Conservation (phyloP, 2,888 invertebrate genomes). For the Cerceris rybyensis region DNA sequence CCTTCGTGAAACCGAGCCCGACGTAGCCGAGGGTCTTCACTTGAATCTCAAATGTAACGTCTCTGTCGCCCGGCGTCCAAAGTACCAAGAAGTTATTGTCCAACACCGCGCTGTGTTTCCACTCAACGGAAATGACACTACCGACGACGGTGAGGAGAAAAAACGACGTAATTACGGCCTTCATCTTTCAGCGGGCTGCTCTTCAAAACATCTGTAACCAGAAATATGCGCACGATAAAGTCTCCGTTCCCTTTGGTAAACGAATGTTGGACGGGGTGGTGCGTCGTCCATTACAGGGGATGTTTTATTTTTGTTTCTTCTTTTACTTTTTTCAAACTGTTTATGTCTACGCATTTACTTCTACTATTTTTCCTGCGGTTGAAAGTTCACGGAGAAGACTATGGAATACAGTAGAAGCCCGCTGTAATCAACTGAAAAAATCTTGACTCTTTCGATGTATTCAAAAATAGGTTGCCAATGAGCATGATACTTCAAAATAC, state of each 20-base stretch:
- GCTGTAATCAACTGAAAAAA: too few species aligned
- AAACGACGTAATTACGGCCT: slow-evolving; percentile 71
- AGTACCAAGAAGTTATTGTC: slow-evolving; percentile 85
- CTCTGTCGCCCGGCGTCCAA: slow-evolving; percentile 89
- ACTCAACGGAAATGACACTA: slow-evolving; percentile 78
- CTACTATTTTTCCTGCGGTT: too few species aligned
- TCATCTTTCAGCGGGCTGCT: slow-evolving; percentile 70
- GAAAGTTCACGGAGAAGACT: too few species aligned
- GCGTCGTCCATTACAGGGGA: too few species aligned
- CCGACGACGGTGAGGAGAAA: slow-evolving; percentile 60
- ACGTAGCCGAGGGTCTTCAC: slow-evolving; percentile 93
- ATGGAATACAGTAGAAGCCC: too few species aligned
- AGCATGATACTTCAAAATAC: too few species aligned
- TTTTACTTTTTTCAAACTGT: too few species aligned
- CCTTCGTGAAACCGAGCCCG: slow-evolving; percentile 92
- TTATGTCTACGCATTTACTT: too few species aligned
- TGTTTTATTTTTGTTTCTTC: too few species aligned
- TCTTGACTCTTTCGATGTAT: too few species aligned
- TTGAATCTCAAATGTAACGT: slow-evolving; percentile 92
- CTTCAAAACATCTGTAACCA: slow-evolving; percentile 65
- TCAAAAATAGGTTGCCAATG: too few species aligned
- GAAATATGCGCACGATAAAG: not conserved
- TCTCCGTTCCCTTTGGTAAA: not conserved
- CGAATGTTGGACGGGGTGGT: not conserved
- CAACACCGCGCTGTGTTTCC: slow-evolving; percentile 84